Evolutionary conservation across 1,140 invertebrate genomes (phyloP).

Genomic region (Drosophila aff.): DNA sequence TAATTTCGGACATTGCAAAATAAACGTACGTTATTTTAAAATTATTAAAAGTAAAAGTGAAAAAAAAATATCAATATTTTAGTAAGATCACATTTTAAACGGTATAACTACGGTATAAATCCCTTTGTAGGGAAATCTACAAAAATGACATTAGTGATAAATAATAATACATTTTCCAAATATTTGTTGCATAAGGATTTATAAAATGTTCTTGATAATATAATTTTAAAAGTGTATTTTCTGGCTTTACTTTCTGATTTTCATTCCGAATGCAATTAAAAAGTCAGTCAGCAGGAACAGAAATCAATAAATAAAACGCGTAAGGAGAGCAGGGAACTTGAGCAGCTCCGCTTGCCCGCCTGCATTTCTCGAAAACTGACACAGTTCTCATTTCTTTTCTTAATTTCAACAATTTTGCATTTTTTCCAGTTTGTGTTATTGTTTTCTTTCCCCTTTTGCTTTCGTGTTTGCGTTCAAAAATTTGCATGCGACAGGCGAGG

Average conservation of each 20-base stretch:
- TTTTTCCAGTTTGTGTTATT: slow-evolving; percentile 16
- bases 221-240: neutral
- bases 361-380: slow-evolving; percentile 21
- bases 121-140: too few species aligned
- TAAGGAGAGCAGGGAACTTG: slow-evolving; percentile 5
- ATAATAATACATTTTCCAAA: neutral
- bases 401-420: slow-evolving; percentile 36
- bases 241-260: slow-evolving; percentile 10
- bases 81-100: too few species aligned
- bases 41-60: neutral
- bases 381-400: slow-evolving; percentile 38
- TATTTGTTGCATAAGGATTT: too few species aligned
- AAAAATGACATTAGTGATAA: too few species aligned
- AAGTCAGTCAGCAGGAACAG: slow-evolving; percentile 23
- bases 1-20: neutral
- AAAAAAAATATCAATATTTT: neutral
- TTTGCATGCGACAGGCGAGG: slow-evolving; percentile 40
- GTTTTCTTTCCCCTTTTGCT: slow-evolving; percentile 28
- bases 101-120: too few species aligned
- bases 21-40: neutral
- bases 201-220: too few species aligned
- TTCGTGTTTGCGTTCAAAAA: slow-evolving; percentile 30
- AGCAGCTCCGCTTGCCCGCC: neutral
- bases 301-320: slow-evolving; percentile 38
- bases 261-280: slow-evolving; percentile 31